Base-by-base conservation (phyloP, 2,797 vertebrate species). In the Liasis olivaceus region DNA sequence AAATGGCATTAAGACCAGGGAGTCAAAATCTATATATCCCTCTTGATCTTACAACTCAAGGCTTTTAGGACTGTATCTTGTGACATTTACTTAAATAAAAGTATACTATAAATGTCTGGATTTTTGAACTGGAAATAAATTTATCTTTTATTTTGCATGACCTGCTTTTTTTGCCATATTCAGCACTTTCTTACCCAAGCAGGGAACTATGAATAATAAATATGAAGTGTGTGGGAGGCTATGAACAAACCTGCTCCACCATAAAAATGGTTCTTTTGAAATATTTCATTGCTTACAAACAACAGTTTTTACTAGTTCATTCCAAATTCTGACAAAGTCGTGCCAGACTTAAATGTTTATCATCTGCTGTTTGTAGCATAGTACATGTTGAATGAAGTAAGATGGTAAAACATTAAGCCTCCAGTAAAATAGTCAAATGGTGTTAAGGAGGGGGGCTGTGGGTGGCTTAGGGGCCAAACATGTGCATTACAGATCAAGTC, bases 351-450 rank as follows among this genome's bases (percentile, higher is more conserved):
- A 90, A 91, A 92, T 94, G 47, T 60, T 94, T 58, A 88, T 93
- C 69, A 84, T 84, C 58, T 90, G 89, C 93, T 93, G 54, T 93
- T 96, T 93, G 91, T 81, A 89, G 9, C 42, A 85, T 22, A 31
- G 0, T 94, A 58, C 54, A 89, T 17, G 88, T 91, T 85, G 42
- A 62, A 62, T 58, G 87, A 88, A 91, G 85, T 42, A 90, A 31
- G 42, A 28, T 66, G 81, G 64, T 62, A 90, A 90, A 88, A 13
- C 2, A 31, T 91, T 90, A 91, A 69, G 5, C 9, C 22, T 89
- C 77, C 90, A 1, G 51, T 58, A 31, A 17, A 20, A 58, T 42
- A 84, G 28, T 42, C 77, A 90, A 90, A 24, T 20, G 36, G 15
- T 88, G 31, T 62, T 54, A 85, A 51, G 26, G 15, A 11, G 42